Conservation (phyloP, 2,888 invertebrate genomes). For the Cryptus armator region DNA sequence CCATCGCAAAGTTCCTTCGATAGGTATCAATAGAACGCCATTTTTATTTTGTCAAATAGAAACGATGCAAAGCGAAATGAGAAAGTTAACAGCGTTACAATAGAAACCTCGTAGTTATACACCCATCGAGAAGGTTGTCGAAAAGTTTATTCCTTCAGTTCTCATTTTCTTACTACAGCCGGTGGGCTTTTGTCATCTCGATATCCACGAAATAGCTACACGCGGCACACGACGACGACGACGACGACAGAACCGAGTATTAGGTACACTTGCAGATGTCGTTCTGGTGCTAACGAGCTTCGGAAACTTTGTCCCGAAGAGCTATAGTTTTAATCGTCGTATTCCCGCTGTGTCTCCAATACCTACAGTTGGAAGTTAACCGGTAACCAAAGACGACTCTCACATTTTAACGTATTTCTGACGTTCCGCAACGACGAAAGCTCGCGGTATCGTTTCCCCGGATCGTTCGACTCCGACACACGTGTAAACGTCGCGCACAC, state of each 20-base stretch:
- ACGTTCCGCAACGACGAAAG: slow-evolving; percentile 8
- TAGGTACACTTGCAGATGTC: slow-evolving; percentile 29
- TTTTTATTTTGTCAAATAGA: too few species aligned
- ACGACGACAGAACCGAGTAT: background rate
- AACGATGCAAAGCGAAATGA: too few species aligned
- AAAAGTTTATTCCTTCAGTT: background rate
- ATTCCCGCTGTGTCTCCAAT: slow-evolving; percentile 21
- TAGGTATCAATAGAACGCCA: too few species aligned
- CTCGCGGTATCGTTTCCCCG: background rate
- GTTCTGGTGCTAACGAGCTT: slow-evolving; percentile 60
- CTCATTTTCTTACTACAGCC: background rate
- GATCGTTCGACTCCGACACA: slow-evolving; percentile 2
- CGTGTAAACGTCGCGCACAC: background rate
- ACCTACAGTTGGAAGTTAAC: slow-evolving; percentile 10
- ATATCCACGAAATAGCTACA: background rate
- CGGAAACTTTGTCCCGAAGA: slow-evolving; percentile 54
- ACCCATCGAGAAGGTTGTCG: background rate
- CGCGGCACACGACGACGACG: background rate
- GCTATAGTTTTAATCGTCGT: slow-evolving; percentile 57
- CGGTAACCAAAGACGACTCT: slow-evolving; percentile 9
- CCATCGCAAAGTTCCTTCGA: too few species aligned
- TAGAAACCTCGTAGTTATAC: too few species aligned
- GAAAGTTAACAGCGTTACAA: background rate
- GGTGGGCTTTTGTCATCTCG: background rate
- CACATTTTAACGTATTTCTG: slow-evolving; percentile 36